Percentiles rank a stretch among this genome's conserved stretches.
Evolutionary conservation across 2,797 vertebrate genomes (phyloP).

Genomic region (Meriones psammophilus): DNA sequence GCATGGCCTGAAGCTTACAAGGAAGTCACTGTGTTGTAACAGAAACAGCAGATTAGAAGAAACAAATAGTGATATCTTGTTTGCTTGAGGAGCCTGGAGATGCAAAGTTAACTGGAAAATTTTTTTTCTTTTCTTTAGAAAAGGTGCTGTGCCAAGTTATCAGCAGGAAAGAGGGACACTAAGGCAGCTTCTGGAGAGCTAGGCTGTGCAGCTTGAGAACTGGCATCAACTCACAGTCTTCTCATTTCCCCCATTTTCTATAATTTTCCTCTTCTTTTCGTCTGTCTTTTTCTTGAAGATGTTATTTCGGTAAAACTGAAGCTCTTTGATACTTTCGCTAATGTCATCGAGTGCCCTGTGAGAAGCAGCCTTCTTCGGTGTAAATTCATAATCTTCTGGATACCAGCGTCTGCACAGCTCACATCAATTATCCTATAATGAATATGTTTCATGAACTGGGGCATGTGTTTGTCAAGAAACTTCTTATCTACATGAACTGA

Average conservation of each 20-base stretch:
- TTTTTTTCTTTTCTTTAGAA: background rate
- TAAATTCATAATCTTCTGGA: conserved; percentile 93
- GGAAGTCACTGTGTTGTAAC: conserved; percentile 47
- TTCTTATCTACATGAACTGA: conserved; percentile 98
- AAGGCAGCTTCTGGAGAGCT: conserved; percentile 67
- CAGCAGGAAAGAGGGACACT: conserved; percentile 60
- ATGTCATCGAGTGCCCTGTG: conserved; percentile 99
- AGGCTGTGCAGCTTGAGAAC: background rate
- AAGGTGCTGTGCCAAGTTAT: conserved; percentile 66
- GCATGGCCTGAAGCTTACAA: conserved; percentile 49
- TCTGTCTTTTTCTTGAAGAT: conserved; percentile 93
- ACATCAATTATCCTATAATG: conserved; percentile 99
- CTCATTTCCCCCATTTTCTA: conserved; percentile 90
- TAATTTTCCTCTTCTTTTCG: conserved; percentile 91
- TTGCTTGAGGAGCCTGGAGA: conserved; percentile 72
- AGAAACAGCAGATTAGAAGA: conserved; percentile 47
- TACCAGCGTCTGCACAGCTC: conserved; percentile 98
- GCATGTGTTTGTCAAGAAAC: conserved; percentile 98
- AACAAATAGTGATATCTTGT: conserved; percentile 62
- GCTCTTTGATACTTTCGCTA: conserved; percentile 96
- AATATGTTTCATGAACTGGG: conserved; percentile 98
- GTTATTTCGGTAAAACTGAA: conserved; percentile 94
- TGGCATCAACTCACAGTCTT: conserved; percentile 87
- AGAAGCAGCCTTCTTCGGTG: conserved; percentile 94
- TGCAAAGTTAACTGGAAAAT: conserved; percentile 73